A percentile compares a stretch with the other conserved stretches of the same genome.
Conservation (phyloP, 2,797 vertebrate species). For the Tinamus major region DNA sequence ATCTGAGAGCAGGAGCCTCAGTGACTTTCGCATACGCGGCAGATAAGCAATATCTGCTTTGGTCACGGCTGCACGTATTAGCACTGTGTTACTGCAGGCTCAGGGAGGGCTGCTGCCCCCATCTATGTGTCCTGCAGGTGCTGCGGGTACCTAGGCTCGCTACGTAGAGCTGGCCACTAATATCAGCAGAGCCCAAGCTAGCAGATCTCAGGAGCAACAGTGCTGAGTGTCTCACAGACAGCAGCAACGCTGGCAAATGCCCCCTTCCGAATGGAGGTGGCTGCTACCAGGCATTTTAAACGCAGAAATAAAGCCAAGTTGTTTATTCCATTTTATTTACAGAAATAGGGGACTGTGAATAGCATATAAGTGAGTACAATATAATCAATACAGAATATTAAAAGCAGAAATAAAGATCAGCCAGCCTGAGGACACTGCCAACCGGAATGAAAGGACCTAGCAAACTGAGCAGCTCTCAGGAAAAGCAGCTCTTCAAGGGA, state of each 20-base stretch:
- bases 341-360: conserved; percentile 39
- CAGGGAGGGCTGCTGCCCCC: conserved; percentile 33
- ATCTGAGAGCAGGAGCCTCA: not conserved
- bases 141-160: conserved; percentile 18
- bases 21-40: not conserved
- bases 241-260: not conserved
- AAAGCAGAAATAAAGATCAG: conserved; percentile 63
- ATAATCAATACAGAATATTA: conserved; percentile 61
- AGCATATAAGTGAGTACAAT: conserved; percentile 42
- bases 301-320: conserved; percentile 19
- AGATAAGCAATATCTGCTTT: conserved; percentile 42
- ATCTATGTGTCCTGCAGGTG: conserved; percentile 39
- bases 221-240: not conserved
- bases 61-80: conserved; percentile 24
- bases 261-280: conserved; percentile 11
- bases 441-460: conserved; percentile 25
- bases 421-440: not conserved
- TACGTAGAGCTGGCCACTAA: conserved; percentile 37
- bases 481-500: not conserved
- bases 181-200: conserved; percentile 39
- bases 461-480: not conserved
- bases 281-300: conserved; percentile 34
- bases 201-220: not conserved
- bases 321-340: conserved; percentile 68
- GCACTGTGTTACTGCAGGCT: conserved; percentile 8